A percentile compares a stretch with the other conserved stretches of the same genome.
These are phyloP conservation scores for Kradibia gibbosae DNA, from an alignment of 1,140 invertebrate species.

Conservation along the genomic window DNA sequence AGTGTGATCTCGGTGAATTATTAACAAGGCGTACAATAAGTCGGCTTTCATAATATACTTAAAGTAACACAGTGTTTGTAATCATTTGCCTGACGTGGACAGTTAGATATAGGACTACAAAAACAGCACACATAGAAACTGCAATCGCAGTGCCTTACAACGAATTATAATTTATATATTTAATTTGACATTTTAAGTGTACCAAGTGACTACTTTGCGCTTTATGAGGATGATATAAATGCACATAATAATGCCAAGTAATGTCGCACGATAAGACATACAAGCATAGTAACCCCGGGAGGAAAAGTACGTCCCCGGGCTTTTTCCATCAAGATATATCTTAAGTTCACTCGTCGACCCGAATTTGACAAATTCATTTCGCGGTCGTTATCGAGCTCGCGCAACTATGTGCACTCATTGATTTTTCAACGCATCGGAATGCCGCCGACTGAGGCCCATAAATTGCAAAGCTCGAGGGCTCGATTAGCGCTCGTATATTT, in stretches of 20 bases:
- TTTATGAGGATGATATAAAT: neutral
- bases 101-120: neutral
- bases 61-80: neutral
- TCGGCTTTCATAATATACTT: neutral
- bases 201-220: neutral
- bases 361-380: neutral
- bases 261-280: neutral
- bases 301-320: neutral
- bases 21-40: neutral
- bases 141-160: neutral
- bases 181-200: neutral
- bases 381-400: neutral
- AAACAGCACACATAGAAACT: neutral
- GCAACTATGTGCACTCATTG: neutral
- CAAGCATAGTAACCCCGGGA: neutral
- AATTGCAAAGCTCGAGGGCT: neutral
- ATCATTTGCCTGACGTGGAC: neutral
- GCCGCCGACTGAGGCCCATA: neutral
- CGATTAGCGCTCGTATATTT: neutral
- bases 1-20: neutral
- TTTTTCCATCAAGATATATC: neutral
- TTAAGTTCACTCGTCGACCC: neutral
- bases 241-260: neutral
- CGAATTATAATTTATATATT: neutral
- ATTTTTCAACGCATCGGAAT: neutral